Evolutionary conservation across 2,797 vertebrate genomes (phyloP), one percentile per base, ranked within the genome.

Genomic region (Crax fasciolata): DNA sequence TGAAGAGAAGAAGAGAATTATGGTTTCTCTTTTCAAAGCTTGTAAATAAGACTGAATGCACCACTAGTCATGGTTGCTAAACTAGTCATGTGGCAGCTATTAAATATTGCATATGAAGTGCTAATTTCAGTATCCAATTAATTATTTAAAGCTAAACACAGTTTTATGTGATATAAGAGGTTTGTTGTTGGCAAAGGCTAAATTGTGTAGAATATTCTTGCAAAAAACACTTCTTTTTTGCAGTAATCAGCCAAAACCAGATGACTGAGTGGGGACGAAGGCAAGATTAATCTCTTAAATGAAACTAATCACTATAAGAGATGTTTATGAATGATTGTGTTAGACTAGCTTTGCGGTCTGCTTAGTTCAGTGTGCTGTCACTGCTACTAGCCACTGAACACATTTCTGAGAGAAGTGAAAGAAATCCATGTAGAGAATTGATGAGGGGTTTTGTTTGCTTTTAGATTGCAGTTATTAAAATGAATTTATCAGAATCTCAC

Each of bases 61-160:
- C 46, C 6, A 28, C n/a, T 81, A 86, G 35, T 27, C 39, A 13
- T 21, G 13, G 46, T 59, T 58, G 35, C 35, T 41, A 35, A 35
- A 35, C 35, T 35, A 35, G 35, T 35, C 35, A 59, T 73, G 19
- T 58, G 38, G n/a, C 58, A 84, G n/a, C 65, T 81, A 78, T 55
- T 94, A 51, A 86, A 84, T 95, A 78, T 94, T 94, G 87, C 41
- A 84, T 73, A 41, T 49, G 7, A 86, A 86, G 19, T 63, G 43
- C 43, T 91, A 78, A 94, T 88, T 92, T 83, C 58, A 81, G 58
- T 51, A 51, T 65, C 54, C 1, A 1, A 44, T 95, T 83, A 83
- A 88, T 78, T 86, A 93, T 88, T 95, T 48, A 94, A 81, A 81
- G n/a, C 6, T 38, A 68, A 92, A 65, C 12, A 30, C 39, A 21